Evolutionary conservation across 30 jellyfish, hydroid and myxozoan species (phyloP), one percentile per base, ranked within the genome.

Genomic region (Aurelia sp.): DNA sequence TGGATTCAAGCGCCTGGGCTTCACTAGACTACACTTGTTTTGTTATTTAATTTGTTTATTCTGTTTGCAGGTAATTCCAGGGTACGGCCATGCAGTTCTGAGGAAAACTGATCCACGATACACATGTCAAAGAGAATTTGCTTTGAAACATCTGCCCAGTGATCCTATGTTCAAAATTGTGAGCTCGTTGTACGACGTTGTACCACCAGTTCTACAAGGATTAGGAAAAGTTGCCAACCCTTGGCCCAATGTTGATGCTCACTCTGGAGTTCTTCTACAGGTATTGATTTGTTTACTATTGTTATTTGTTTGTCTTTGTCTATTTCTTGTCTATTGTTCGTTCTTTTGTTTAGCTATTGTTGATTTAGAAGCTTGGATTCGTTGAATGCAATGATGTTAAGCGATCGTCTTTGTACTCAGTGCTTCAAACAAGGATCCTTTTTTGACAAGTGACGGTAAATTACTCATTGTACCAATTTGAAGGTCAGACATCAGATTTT

Each of bases 241-340:
- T 69, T 96, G 98, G 98, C 99, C 99, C 11, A 96, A 96, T 84
- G 99, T 96, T 76, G 99, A 96, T 90, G 99, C 98, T 12, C 98
- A 90, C 60, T 96, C 99, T 21, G 99, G 99, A 3, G 98, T 89
- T 23, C 82, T 89, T 9, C 80, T 96, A 57, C 97, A 96, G 96
- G 98, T 90, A 62, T 15, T 55, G 21, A 67, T 33, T 1, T 44
- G 23, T 59, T 62, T 61, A 7, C 33, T 17, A 8, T 61, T 76
- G 31, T 33, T 19, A 8, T 19, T 21, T 57, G 12, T 20, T 62
- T 35, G 66, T 13, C 22, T 33, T 18, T 33, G 12, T 57, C 3
- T 3, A 12, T 27, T 62, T 57, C 47, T 21, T 76, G 13, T 55
- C 31, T 40, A 27, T 27, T 27, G 19, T 18, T 69, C 69, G 35